These are phyloP conservation scores for Theonella swinhoei DNA, from an alignment of 37 sponge, comb jelly and placozoan genomes.

Conservation along the genomic window DNA sequence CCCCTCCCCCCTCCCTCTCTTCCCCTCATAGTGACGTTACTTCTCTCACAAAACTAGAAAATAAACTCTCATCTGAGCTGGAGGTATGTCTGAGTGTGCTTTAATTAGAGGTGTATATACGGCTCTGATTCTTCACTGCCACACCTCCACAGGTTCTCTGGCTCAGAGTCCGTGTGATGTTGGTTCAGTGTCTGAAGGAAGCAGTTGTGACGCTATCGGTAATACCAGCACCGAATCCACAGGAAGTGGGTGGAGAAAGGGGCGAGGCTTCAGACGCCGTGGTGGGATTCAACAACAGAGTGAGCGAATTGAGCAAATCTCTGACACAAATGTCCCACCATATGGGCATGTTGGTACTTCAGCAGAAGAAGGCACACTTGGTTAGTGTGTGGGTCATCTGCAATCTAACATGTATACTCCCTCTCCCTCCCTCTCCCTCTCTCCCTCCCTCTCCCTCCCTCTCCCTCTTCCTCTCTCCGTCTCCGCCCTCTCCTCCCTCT, in stretches of 20 bases:
- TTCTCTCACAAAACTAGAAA: background rate
- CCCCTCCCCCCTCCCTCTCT: background rate
- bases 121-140: background rate
- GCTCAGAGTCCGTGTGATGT: constrained; percentile 22
- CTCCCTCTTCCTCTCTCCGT: background rate
- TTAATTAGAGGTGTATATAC: no score
- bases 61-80: background rate
- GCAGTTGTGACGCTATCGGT: background rate
- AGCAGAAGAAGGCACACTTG: constrained; percentile 4
- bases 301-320: constrained; percentile 16
- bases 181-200: constrained; percentile 33
- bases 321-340: constrained; percentile 30
- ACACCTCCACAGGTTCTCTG: constrained; percentile 31
- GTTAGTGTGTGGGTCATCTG: constrained; percentile 2
- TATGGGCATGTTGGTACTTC: constrained; percentile 1
- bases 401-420: background rate
- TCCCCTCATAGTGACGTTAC: background rate
- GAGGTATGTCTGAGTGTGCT: no score
- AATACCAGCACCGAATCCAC: background rate
- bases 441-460: background rate
- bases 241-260: background rate
- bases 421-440: background rate
- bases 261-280: background rate
- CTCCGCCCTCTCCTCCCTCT: background rate
- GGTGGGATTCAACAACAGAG: background rate